A percentile compares a stretch with the other conserved stretches of the same genome.
Conservation (phyloP, 1,140 invertebrate species). For the Drosophila albomicans region DNA sequence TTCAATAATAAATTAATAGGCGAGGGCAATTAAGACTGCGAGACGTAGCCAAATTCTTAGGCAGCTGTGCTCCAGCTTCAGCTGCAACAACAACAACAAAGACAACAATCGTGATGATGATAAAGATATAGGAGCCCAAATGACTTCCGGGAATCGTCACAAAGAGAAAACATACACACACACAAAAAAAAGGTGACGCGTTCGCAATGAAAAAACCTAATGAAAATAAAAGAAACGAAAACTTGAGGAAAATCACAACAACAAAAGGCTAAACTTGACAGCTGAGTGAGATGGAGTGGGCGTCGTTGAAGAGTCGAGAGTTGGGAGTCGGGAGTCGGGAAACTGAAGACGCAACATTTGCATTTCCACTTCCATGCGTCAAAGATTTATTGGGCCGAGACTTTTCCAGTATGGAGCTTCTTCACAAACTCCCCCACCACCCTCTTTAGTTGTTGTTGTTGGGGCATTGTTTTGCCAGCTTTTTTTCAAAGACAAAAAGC, state of each 20-base stretch:
- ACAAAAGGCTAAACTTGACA: slow-evolving; percentile 43
- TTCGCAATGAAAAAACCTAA: slow-evolving; percentile 16
- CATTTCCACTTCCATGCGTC: slow-evolving; percentile 72
- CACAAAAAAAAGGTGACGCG: slow-evolving; percentile 1
- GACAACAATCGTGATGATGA: slow-evolving; percentile 12
- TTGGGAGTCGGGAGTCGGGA: not conserved
- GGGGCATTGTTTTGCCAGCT: slow-evolving; percentile 64
- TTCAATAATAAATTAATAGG: slow-evolving; percentile 77
- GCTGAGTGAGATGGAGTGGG: slow-evolving; percentile 11
- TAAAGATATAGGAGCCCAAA: slow-evolving; percentile 56
- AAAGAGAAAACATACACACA: slow-evolving; percentile 32
- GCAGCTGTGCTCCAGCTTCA: slow-evolving; percentile 61
- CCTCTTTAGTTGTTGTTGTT: slow-evolving; percentile 4
- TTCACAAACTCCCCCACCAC: not conserved
- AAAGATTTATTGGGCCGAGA: slow-evolving; percentile 73
- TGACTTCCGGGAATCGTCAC: slow-evolving; percentile 69
- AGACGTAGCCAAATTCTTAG: slow-evolving; percentile 32
- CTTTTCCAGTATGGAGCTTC: slow-evolving; percentile 30
- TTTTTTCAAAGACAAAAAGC: slow-evolving; percentile 69
- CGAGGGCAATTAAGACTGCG: slow-evolving; percentile 55
- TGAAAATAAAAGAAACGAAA: slow-evolving; percentile 47
- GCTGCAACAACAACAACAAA: slow-evolving; percentile 20
- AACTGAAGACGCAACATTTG: slow-evolving; percentile 73
- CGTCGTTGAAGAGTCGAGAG: too few species aligned
- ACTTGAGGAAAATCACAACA: slow-evolving; percentile 51